Conservation (phyloP, 2,113 vertebrate species). For the Amphilophus citrinellus region DNA sequence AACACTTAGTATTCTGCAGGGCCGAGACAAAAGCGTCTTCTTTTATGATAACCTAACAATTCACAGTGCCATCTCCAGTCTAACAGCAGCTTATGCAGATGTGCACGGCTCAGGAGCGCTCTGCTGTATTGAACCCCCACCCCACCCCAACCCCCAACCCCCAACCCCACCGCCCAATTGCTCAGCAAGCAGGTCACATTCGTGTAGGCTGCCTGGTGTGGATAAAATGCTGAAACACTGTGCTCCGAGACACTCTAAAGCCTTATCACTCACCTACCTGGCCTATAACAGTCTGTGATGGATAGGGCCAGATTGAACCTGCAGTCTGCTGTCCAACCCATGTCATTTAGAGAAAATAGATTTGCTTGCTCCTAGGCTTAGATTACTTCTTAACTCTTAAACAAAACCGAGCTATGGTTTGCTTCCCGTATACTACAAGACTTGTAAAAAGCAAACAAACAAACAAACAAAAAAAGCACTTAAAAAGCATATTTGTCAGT, state of each 20-base stretch:
- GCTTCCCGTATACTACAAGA: not conserved
- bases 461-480: not conserved
- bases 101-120: conserved; percentile 58
- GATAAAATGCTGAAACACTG: conserved; percentile 58
- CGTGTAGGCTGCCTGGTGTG: conserved; percentile 47
- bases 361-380: conserved; percentile 7
- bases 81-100: conserved; percentile 81
- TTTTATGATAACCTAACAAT: conserved; percentile 74
- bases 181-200: conserved; percentile 79
- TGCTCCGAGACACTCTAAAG: conserved; percentile 46
- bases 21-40: conserved; percentile 61
- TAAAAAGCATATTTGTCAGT: conserved; percentile 17
- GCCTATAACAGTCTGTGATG: conserved; percentile 52
- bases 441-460: not conserved
- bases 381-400: conserved; percentile 31
- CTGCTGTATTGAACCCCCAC: conserved; percentile 52
- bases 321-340: conserved; percentile 9
- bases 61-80: conserved; percentile 58
- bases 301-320: conserved; percentile 58
- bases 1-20: conserved; percentile 68
- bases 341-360: conserved; percentile 49
- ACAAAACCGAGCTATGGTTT: conserved; percentile 23
- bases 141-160: not conserved
- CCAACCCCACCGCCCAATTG: conserved; percentile 38
- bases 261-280: conserved; percentile 56